Evolutionary conservation across 2,888 invertebrate species (phyloP), one percentile per base, ranked within the genome.

Genomic region (Cacoxenus indagator): DNA sequence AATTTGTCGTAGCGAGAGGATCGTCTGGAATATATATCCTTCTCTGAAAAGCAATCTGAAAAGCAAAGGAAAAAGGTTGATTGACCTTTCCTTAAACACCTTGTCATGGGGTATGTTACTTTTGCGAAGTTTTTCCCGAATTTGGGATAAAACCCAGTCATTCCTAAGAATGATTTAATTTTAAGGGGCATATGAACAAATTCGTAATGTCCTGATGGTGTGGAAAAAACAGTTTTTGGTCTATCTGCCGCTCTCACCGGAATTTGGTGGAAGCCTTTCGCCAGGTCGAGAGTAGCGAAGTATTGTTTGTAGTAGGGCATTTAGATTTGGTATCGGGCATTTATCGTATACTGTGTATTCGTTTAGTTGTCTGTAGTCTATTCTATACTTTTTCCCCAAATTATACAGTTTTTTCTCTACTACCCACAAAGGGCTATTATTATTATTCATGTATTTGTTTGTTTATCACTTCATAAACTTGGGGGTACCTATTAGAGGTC

Each of bases 101-200:
- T 37, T 37, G 24, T 57, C 37, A 66, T 27, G 27, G 59, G 45
- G 31, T 59, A n/a, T 45, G 66, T 57, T 57, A 66, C 43, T 66
- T 54, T 55, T 26, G 57, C 24, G n/a, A 8, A 57, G 57, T 57
- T 26, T 57, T 57, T 57, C 9, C 8, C 24, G 14, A 24, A 57
- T 57, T 57, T 57, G 14, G 54, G 29, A 57, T 67, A 67, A 55
- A 67, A 27, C 4, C 29, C 59, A 24, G 67, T 57, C 67, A 59
- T 59, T n/a, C 59, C 67, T 59, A 67, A 67, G 24, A 59, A 37
- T 3, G 26, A 31, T 59, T 67, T 45, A 31, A 31, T 66, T 22
- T 66, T 24, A 24, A 22, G 70, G 24, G 70, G 69, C 72, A 71
- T 74, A 22, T 70, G 45, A 8, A 71, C 37, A 70, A 64, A 74